Evolutionary conservation across 2,113 vertebrate species (phyloP), one percentile per base, ranked within the genome.

Genomic region (Toxotes chatareus): DNA sequence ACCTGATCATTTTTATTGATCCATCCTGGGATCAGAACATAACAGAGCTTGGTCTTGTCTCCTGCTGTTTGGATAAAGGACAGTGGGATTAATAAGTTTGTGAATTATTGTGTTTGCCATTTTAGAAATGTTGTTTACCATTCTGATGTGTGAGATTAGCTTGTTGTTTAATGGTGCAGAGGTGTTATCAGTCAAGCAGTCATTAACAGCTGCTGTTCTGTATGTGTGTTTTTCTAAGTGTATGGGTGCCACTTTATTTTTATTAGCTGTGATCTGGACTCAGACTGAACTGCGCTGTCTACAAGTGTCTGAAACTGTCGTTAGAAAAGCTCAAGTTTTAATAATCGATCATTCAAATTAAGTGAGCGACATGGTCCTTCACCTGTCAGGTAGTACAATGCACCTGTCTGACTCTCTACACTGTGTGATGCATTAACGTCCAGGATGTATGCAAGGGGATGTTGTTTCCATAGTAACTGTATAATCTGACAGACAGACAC

Each of bases 381-480:
- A 49, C 14, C 47, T 49, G 17, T 2, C 16, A 49, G 17, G 51
- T 7, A 55, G 21, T 23, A 9, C 9, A 23, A 19, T 7, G 16
- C 47, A 19, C 17, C 47, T 56, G n/a, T 56, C 53, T 27, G n/a
- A 27, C 21, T 53, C 1, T n/a, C 21, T 53, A n/a, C n/a, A 56
- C 10, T 23, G 16, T 5, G 4, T 12, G 53, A 13, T 56, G 1
- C 53, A 23, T 82, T 2, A 59, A 46, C 7, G 67, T 72, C 7
- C 0, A 17, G 23, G 61, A 46, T 34, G 17, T 51, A 42, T 63
- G 44, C 61, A 49, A 61, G 5, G 4, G 42, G 62, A 32, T 79
- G 9, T 11, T 78, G 82, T 89, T 80, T 82, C 86, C 78, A 85
- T 78, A 81, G 84, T 63, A 80, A 86, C 81, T 49, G 17, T 49